phyloP scores from a whole-genome alignment of 1,140 invertebrate genomes.

The Ericerus pela region DNA sequence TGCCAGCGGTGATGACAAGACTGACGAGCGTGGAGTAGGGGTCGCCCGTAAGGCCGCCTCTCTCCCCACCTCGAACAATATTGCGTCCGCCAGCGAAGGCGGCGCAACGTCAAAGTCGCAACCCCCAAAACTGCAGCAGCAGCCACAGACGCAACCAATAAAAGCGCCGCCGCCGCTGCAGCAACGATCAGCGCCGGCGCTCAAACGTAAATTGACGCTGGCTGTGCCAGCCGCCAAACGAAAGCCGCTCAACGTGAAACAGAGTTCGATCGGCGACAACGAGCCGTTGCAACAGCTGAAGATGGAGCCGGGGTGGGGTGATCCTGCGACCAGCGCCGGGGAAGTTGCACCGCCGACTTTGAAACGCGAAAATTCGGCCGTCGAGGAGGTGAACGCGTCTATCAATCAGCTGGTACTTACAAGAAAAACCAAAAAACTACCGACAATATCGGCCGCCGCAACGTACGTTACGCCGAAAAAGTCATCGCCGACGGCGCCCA shows the following conservation, averaged over 20 bases:
- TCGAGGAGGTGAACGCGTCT: too few relatives aligned
- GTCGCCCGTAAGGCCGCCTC: too few relatives aligned
- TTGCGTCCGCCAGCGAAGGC: neutral
- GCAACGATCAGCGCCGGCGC: too few relatives aligned
- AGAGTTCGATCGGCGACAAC: neutral
- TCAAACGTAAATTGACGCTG: neutral
- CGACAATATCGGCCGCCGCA: neutral
- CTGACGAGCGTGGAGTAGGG: too few relatives aligned
- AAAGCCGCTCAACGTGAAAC: neutral
- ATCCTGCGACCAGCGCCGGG: neutral
- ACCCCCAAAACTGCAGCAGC: neutral
- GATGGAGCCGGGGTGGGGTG: neutral
- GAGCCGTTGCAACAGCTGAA: too few relatives aligned
- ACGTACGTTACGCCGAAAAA: neutral
- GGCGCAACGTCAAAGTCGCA: neutral
- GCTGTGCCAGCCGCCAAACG: neutral
- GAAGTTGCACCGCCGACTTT: neutral
- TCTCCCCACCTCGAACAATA: neutral
- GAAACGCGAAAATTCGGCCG: neutral
- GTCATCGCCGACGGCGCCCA: neutral
- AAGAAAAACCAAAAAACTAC: neutral
- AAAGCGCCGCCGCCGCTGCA: too few relatives aligned
- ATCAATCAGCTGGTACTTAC: neutral
- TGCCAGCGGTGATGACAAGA: neutral
- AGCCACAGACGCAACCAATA: neutral